These are phyloP conservation scores for Altica lythri DNA, from an alignment of 2,888 invertebrate species.

Conservation along the genomic window DNA sequence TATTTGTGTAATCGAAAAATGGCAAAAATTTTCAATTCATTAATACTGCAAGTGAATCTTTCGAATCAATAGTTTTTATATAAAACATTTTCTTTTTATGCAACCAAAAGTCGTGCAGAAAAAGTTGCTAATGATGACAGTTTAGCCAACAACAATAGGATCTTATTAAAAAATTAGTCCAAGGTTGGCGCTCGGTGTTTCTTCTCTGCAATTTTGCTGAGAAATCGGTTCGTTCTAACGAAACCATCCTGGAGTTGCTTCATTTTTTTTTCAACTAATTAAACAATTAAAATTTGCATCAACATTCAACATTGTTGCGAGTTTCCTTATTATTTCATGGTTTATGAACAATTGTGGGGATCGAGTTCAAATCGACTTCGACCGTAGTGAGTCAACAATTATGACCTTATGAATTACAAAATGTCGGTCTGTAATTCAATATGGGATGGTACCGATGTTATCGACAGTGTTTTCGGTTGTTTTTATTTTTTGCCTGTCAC, in stretches of 20 bases:
- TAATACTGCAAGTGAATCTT: too few species aligned
- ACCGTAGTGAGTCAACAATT: background rate
- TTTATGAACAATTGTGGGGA: constrained; percentile 19
- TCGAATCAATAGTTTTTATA: too few species aligned
- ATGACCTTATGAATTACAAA: constrained; percentile 1
- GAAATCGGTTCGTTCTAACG: constrained; percentile 22
- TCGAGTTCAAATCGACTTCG: too few species aligned
- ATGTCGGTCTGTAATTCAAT: constrained; percentile 11
- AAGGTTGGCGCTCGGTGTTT: constrained; percentile 16
- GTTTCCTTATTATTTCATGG: constrained; percentile 23
- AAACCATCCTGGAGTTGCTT: constrained; percentile 31
- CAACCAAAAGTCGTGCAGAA: too few species aligned
- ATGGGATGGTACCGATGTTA: constrained; percentile 25
- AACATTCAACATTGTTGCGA: constrained; percentile 27
- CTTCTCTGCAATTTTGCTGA: constrained; percentile 20
- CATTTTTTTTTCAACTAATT: constrained; percentile 28
- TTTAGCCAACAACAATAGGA: constrained; percentile 13
- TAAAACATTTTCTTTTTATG: too few species aligned
- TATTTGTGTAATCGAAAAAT: too few species aligned
- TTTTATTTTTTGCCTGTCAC: constrained; percentile 32
- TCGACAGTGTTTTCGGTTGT: constrained; percentile 30
- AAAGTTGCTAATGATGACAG: constrained; percentile 11
- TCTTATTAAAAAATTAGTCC: constrained; percentile 24
- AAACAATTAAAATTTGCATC: constrained; percentile 38
- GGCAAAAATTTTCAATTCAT: too few species aligned